These are phyloP conservation scores for Amniataba percoides DNA, from an alignment of 2,797 vertebrate species.

Conservation along the genomic window DNA sequence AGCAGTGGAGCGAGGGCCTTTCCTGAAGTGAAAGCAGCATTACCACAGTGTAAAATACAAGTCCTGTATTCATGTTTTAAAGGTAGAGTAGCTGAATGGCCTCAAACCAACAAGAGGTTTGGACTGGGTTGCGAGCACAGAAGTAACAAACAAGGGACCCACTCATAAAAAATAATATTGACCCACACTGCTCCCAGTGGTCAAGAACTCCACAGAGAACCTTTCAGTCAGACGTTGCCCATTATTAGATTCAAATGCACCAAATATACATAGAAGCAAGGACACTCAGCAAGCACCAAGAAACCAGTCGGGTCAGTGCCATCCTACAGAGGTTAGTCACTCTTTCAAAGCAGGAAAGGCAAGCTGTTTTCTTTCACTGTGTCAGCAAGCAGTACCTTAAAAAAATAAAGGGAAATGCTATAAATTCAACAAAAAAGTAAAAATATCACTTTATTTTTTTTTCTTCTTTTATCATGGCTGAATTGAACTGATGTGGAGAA, in stretches of 20 bases:
- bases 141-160: neutral
- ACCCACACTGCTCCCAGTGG: neutral
- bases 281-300: rapidly evolving
- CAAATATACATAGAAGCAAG: neutral
- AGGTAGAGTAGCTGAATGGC: neutral
- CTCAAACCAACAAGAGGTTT: neutral
- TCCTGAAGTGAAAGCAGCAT: too few relatives aligned
- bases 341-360: neutral
- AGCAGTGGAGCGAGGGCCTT: neutral
- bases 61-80: neutral
- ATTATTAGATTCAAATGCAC: neutral
- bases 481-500: neutral
- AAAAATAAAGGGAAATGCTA: neutral
- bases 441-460: neutral
- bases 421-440: neutral
- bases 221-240: neutral
- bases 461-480: neutral
- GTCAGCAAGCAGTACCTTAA: neutral
- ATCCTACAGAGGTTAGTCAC: neutral
- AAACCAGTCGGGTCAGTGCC: neutral
- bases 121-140: neutral
- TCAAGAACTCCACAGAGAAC: neutral
- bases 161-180: neutral
- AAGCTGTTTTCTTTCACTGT: neutral
- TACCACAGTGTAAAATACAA: neutral